Percentiles rank a stretch among this genome's conserved stretches.
Conservation (phyloP, 2,888 invertebrate species). For the Meteorus cinctellus region DNA sequence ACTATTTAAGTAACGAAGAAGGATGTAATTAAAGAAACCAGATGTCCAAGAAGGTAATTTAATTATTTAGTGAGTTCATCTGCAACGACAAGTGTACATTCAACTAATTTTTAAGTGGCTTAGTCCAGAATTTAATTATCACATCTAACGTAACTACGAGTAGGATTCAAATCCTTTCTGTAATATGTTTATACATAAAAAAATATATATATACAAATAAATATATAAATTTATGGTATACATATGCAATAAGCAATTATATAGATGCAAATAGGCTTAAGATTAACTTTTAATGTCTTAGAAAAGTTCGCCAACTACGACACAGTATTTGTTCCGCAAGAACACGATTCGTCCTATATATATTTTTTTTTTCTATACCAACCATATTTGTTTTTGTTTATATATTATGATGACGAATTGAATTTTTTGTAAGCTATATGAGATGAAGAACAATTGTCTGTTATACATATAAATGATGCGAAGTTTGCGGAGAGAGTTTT, state of each 20-base stretch:
- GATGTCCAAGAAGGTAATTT: slow-evolving; percentile 23
- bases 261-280: slow-evolving; percentile 29
- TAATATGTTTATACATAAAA: slow-evolving; percentile 64
- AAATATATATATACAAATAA: slow-evolving; percentile 54
- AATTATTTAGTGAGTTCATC: slow-evolving; percentile 47
- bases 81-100: slow-evolving; percentile 65
- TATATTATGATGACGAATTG: background rate
- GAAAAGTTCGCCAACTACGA: slow-evolving; percentile 70
- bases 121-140: slow-evolving; percentile 19
- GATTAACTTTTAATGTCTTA: slow-evolving; percentile 55
- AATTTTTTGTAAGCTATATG: background rate
- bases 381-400: slow-evolving; percentile 19
- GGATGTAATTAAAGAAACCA: slow-evolving; percentile 16
- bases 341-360: slow-evolving; percentile 36
- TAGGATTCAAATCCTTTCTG: slow-evolving; percentile 57
- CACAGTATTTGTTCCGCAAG: slow-evolving; percentile 69
- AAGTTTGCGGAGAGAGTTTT: slow-evolving; percentile 15
- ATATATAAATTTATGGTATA: slow-evolving; percentile 54
- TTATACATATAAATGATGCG: background rate
- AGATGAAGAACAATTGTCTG: background rate
- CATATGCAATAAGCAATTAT: slow-evolving; percentile 41
- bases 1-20: slow-evolving; percentile 4
- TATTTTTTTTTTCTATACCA: slow-evolving; percentile 15
- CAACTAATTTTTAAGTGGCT: slow-evolving; percentile 52
- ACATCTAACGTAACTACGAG: slow-evolving; percentile 28